These are phyloP conservation scores for Monochamus alternatus DNA, from an alignment of 2,888 invertebrate species.

Conservation along the genomic window DNA sequence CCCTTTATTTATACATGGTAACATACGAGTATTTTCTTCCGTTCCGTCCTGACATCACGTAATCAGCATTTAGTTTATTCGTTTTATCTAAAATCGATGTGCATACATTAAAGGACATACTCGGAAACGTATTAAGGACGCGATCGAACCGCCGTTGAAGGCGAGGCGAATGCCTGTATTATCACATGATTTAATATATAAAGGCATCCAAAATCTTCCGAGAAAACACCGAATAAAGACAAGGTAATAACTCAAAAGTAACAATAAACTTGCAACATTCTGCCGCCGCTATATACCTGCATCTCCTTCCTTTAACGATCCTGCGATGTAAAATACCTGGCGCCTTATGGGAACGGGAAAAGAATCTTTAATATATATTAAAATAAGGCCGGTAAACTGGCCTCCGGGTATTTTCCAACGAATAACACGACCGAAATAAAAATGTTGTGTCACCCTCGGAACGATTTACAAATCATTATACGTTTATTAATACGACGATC, in stretches of 20 bases:
- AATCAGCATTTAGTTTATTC: background rate
- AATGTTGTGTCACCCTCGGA: constrained; percentile 22
- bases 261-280: constrained; percentile 37
- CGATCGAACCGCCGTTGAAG: too few relatives aligned
- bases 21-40: too few relatives aligned
- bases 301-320: constrained; percentile 30
- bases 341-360: constrained; percentile 33
- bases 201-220: constrained; percentile 19
- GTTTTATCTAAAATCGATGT: background rate
- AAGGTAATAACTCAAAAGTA: constrained; percentile 36
- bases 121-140: too few relatives aligned
- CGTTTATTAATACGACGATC: constrained; percentile 5
- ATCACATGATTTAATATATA: constrained; percentile 1
- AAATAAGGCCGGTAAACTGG: constrained; percentile 17
- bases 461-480: constrained; percentile 34
- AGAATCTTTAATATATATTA: constrained; percentile 35
- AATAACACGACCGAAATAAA: constrained; percentile 13
- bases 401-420: constrained; percentile 17
- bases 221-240: constrained; percentile 32
- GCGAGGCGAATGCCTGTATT: background rate
- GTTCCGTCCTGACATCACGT: too few relatives aligned
- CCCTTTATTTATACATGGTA: too few relatives aligned
- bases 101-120: background rate
- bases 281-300: constrained; percentile 26
- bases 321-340: constrained; percentile 35